Base-by-base conservation (phyloP, 2,888 invertebrate species). In the Melanargia galathea region DNA sequence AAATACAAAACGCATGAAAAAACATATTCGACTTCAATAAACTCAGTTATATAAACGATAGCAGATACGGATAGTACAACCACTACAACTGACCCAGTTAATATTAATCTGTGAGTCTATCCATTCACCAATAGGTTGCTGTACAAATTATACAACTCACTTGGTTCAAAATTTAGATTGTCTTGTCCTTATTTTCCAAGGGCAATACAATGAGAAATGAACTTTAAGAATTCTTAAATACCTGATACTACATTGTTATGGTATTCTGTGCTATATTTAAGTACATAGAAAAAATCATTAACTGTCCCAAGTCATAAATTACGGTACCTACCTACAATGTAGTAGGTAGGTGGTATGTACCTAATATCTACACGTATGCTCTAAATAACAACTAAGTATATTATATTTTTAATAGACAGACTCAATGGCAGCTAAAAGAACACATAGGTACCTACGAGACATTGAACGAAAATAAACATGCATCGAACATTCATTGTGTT, bases 391-490 rank as follows among this genome's bases (percentile, higher is more conserved):
- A n/a, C n/a, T n/a, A n/a, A n/a, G n/a, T n/a, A n/a, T n/a, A n/a
- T n/a, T n/a, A 38, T n/a, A n/a, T 4, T 46, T 22, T 22, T 22
- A 22, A 20, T 22, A 46, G 46, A 46, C 46, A 46, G 13, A 13
- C 10, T 20, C 4, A 22, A 46, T 20, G 13, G 22, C 22, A 46
- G 13, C 46, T n/a, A 46, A 10, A 22, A 22, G 20, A 22, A 46
- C 22, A 22, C 13, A 46, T 46, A 22, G 22, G 6, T 22, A 46
- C 30, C 1, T 30, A n/a, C 18, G 8, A 22, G 16, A 46, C 22
- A 46, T 22, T 13, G 13, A 46, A 22, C 13, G 22, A 46, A 46
- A 46, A 46, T 46, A 46, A 46, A 46, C 46, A 46, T 13, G 46
- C 46, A 46, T 22, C 16, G 22, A 22, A 22, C 22, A 22, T 22